phyloP scores from a whole-genome alignment of 2,888 invertebrate species.

The Callyntrura sp. region DNA sequence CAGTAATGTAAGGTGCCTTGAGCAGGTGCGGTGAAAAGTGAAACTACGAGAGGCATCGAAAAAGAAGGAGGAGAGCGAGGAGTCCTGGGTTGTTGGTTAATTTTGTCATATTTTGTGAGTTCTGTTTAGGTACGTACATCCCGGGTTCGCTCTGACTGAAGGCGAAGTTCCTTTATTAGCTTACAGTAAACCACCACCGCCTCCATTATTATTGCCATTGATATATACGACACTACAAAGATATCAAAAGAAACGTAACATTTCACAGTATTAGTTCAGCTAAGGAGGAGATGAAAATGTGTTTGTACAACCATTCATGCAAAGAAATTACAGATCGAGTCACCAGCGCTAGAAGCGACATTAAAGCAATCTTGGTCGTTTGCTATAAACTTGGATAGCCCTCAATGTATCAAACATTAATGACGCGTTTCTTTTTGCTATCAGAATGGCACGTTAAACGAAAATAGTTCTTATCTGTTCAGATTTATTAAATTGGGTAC shows the following conservation, averaged over 20 bases:
- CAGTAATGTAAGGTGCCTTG: constrained; percentile 59
- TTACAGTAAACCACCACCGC: background rate
- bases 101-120: constrained; percentile 8
- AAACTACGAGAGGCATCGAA: constrained; percentile 22
- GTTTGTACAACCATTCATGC: background rate
- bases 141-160: no score
- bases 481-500: no score
- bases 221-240: background rate
- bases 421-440: no score
- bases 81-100: background rate
- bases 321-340: background rate
- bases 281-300: background rate
- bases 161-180: background rate
- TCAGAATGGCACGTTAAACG: no score
- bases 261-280: no score
- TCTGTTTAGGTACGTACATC: no score
- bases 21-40: constrained; percentile 72
- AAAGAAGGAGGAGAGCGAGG: constrained; percentile 1
- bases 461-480: no score
- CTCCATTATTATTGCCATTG: background rate
- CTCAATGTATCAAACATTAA: no score
- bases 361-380: no score
- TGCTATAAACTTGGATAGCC: no score
- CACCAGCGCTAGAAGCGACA: no score
- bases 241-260: no score